These are phyloP conservation scores for Mus minutoides DNA, from an alignment of 2,797 vertebrate genomes.

Conservation along the genomic window DNA sequence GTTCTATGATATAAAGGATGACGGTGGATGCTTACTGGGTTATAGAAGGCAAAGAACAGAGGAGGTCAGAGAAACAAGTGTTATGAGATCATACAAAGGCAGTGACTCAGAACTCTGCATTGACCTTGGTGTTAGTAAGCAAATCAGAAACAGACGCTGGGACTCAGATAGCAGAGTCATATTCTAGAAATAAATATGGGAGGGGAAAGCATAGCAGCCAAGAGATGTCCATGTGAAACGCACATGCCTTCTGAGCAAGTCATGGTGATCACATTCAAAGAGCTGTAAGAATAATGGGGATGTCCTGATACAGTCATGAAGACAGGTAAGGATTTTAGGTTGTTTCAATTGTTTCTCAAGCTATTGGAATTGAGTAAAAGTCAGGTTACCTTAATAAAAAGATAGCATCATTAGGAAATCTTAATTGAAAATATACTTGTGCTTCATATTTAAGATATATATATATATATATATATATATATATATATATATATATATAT, in stretches of 20 bases:
- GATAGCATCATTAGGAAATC: neutral
- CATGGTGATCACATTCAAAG: neutral
- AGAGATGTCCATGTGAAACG: neutral
- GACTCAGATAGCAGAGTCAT: neutral
- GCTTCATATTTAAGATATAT: neutral
- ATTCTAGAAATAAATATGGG: neutral
- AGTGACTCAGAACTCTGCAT: neutral
- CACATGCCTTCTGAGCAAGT: neutral
- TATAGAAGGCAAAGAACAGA: neutral
- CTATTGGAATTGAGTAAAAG: neutral
- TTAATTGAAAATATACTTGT: neutral
- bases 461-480: too few relatives aligned
- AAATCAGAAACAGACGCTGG: neutral
- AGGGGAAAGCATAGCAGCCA: neutral
- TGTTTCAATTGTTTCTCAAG: neutral
- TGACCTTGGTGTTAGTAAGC: neutral
- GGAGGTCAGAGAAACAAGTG: neutral
- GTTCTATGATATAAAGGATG: neutral
- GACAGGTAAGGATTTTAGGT: neutral
- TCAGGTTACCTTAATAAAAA: neutral
- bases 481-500: neutral
- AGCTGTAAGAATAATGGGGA: neutral
- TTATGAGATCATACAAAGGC: neutral
- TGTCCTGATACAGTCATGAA: neutral
- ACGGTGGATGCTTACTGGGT: neutral